These are phyloP conservation scores for Oryzias melastigma DNA, from an alignment of 2,113 vertebrate genomes.

Conservation along the genomic window DNA sequence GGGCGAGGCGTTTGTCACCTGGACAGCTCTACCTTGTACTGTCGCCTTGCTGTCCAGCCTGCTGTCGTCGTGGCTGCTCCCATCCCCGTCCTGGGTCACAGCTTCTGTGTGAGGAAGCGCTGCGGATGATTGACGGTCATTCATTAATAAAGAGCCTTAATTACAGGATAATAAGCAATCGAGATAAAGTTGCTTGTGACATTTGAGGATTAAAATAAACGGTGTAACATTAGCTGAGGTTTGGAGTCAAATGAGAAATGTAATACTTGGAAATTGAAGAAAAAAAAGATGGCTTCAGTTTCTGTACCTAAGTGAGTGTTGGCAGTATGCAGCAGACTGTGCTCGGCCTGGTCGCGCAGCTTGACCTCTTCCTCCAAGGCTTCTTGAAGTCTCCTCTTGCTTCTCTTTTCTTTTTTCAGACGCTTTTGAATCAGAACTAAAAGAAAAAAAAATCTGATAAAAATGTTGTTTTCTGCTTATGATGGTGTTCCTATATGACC, in stretches of 20 bases:
- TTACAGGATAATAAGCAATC: slow-evolving; percentile 63
- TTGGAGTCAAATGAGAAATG: slow-evolving; percentile 11
- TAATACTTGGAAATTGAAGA: neutral
- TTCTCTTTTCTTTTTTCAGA: slow-evolving; percentile 75
- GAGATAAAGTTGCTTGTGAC: slow-evolving; percentile 46
- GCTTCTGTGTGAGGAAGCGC: slow-evolving; percentile 87
- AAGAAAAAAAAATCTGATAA: neutral
- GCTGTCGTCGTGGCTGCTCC: slow-evolving; percentile 86
- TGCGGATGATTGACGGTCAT: slow-evolving; percentile 72
- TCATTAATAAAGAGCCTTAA: slow-evolving; percentile 70
- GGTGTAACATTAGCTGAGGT: neutral
- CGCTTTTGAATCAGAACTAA: slow-evolving; percentile 74
- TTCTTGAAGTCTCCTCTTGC: slow-evolving; percentile 74
- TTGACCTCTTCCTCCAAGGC: slow-evolving; percentile 74
- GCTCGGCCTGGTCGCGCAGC: slow-evolving; percentile 74
- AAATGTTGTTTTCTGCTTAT: no score
- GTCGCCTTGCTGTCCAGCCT: slow-evolving; percentile 96
- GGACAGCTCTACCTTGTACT: slow-evolving; percentile 90
- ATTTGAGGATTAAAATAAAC: slow-evolving; percentile 52
- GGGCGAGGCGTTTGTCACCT: slow-evolving; percentile 78
- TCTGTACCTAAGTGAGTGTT: slow-evolving; percentile 61
- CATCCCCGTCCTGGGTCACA: slow-evolving; percentile 93
- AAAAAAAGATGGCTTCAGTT: neutral
- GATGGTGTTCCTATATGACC: no score
- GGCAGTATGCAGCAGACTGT: slow-evolving; percentile 64